Evolutionary conservation across 1,140 invertebrate species (phyloP).

Genomic region (Calycopis cecrops): DNA sequence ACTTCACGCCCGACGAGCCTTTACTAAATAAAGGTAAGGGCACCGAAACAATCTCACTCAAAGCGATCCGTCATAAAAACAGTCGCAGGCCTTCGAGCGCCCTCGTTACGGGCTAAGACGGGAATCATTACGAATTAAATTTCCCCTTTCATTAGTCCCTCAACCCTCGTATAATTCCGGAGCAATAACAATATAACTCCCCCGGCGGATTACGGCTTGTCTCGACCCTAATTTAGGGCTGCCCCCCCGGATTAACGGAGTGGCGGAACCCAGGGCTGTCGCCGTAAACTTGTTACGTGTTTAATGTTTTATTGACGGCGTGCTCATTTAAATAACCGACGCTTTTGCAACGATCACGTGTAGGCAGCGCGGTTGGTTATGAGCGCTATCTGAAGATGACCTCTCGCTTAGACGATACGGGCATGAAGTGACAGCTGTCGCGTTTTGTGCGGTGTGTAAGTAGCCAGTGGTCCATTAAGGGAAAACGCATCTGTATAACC

Average conservation of each 20-base stretch:
- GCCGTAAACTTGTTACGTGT: constrained; percentile 73
- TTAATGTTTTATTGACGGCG: constrained; percentile 72
- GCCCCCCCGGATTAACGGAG: constrained; percentile 73
- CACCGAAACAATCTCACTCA: constrained; percentile 27
- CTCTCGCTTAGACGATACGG: too few species aligned
- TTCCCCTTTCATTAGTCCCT: constrained; percentile 75
- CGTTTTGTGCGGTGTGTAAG: too few species aligned
- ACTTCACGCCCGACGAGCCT: too few species aligned
- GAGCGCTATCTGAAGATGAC: too few species aligned
- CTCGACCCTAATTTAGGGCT: constrained; percentile 74
- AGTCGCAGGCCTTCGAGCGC: constrained; percentile 67
- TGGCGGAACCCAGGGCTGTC: constrained; percentile 73
- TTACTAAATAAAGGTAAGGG: not conserved
- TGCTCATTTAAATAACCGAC: too few species aligned
- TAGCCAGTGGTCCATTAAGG: too few species aligned
- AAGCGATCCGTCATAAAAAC: constrained; percentile 66
- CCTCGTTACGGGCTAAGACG: constrained; percentile 73
- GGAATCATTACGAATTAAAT: constrained; percentile 75
- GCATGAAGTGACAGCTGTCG: too few species aligned
- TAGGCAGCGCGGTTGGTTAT: too few species aligned
- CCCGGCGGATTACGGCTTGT: constrained; percentile 73
- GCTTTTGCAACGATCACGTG: too few species aligned
- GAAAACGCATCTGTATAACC: too few species aligned
- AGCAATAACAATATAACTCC: constrained; percentile 75
- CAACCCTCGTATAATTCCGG: constrained; percentile 74